Percentiles rank a stretch among this genome's conserved stretches.
Conservation (phyloP, 2,797 vertebrate species). For the Urophycis tenuis region DNA sequence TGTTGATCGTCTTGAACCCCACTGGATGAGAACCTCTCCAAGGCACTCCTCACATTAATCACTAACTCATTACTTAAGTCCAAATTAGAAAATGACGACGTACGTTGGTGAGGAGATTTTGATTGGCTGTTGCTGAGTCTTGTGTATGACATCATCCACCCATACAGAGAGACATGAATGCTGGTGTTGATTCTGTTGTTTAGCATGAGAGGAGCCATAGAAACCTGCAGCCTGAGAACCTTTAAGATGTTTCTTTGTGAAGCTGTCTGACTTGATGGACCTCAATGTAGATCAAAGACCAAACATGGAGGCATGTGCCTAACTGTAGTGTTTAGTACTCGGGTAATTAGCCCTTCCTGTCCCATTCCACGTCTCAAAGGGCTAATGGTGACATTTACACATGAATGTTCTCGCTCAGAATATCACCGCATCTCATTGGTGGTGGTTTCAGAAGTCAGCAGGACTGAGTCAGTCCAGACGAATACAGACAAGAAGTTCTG, state of each 20-base stretch:
- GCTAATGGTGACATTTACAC: neutral
- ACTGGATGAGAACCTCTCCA: too few relatives aligned
- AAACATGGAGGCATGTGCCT: neutral
- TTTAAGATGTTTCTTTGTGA: neutral
- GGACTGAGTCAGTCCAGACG: too few relatives aligned
- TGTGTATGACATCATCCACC: neutral
- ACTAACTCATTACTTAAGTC: too few relatives aligned
- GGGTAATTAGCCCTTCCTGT: neutral
- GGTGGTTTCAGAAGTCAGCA: too few relatives aligned
- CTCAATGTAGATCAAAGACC: neutral
- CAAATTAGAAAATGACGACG: too few relatives aligned
- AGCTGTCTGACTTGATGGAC: neutral
- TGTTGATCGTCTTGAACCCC: slow-evolving; percentile 1
- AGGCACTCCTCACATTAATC: too few relatives aligned
- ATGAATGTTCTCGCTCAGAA: neutral
- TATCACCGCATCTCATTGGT: too few relatives aligned
- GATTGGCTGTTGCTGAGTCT: too few relatives aligned
- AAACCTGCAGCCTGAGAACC: neutral
- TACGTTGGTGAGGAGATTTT: too few relatives aligned
- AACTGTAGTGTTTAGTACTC: neutral
- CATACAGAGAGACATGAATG: neutral
- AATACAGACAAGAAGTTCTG: too few relatives aligned
- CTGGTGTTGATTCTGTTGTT: neutral
- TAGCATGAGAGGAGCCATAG: neutral
- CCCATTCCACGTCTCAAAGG: neutral